Conservation (phyloP, 2,797 vertebrate genomes). For the Helicolenus hilgendorfi region DNA sequence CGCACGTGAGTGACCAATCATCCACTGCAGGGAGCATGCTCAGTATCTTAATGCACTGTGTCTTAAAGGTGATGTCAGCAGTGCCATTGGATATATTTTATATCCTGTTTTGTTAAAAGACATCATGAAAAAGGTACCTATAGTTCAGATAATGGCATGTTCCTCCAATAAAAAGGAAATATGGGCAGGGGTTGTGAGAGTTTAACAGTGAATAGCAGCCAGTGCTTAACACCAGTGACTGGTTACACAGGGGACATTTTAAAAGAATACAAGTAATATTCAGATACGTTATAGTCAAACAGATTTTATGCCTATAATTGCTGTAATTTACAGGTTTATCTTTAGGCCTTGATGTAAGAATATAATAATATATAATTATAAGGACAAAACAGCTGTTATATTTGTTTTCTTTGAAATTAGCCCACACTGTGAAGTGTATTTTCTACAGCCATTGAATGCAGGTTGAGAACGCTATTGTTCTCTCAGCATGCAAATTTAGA, state of each 20-base stretch:
- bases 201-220: slow-evolving; percentile 2
- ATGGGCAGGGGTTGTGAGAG: slow-evolving; percentile 1
- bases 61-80: not conserved
- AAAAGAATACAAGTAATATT: not conserved
- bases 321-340: slow-evolving; percentile 9
- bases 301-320: slow-evolving; percentile 1
- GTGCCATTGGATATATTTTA: slow-evolving; percentile 16
- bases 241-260: slow-evolving; percentile 9
- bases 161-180: slow-evolving; percentile 42
- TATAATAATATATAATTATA: not conserved
- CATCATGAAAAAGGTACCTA: not conserved
- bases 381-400: not conserved
- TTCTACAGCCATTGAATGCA: not conserved
- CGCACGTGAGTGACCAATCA: slow-evolving; percentile 87
- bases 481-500: not conserved
- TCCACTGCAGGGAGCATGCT: not conserved
- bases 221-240: not conserved
- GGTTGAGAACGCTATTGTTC: not conserved
- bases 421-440: not conserved
- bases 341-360: not conserved
- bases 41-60: not conserved
- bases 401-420: not conserved
- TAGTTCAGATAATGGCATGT: not conserved
- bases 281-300: not conserved
- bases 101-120: slow-evolving; percentile 10